Conservation (phyloP, 2,797 vertebrate genomes). For the Corythornis leucogaster region DNA sequence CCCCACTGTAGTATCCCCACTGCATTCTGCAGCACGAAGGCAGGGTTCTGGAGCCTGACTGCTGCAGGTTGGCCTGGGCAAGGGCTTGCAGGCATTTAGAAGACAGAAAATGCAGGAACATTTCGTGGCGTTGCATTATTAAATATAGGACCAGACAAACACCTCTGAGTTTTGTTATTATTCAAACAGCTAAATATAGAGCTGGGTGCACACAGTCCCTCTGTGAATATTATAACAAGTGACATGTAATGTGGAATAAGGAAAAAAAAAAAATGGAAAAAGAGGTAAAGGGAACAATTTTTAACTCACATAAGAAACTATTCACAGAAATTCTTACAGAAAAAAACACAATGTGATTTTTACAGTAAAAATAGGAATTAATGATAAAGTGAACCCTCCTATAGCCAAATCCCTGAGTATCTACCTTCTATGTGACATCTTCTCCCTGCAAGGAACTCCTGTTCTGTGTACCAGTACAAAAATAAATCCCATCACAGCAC, state of each 20-base stretch:
- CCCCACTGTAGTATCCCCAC: not conserved
- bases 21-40: not conserved
- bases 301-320: not conserved
- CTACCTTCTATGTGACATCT: not conserved
- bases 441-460: not conserved
- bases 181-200: slow-evolving; percentile 64
- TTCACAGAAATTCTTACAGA: not conserved
- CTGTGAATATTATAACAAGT: slow-evolving; percentile 49
- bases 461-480: not conserved
- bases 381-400: not conserved
- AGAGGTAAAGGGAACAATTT: not conserved
- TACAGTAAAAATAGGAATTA: not conserved
- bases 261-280: not conserved
- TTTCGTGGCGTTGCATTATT: slow-evolving; percentile 8
- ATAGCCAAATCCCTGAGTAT: not conserved
- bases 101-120: not conserved
- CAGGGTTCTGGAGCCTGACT: not conserved
- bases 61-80: not conserved
- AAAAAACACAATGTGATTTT: not conserved
- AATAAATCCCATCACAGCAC: not conserved
- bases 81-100: not conserved
- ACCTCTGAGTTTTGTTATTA: slow-evolving; percentile 41
- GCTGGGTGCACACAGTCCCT: slow-evolving; percentile 7
- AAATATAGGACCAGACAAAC: slow-evolving; percentile 56
- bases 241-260: not conserved